Conservation (phyloP, 2,113 vertebrate species). For the Xiphophorus maculatus region DNA sequence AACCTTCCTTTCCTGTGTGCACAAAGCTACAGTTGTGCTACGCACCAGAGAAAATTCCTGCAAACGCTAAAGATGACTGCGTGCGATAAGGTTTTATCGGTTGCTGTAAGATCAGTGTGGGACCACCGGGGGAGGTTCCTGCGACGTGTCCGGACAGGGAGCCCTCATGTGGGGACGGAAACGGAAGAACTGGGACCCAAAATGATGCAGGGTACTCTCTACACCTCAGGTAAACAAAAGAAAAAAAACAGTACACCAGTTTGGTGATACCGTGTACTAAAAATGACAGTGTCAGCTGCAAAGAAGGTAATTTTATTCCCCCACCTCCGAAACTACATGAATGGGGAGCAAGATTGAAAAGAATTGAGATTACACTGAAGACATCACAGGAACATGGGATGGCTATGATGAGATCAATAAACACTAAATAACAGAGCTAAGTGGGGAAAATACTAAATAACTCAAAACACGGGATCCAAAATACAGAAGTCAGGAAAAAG, state of each 20-base stretch:
- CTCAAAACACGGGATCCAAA: background rate
- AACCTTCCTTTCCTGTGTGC: background rate
- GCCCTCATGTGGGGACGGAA: constrained; percentile 59
- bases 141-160: constrained; percentile 68
- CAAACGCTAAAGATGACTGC: constrained; percentile 62
- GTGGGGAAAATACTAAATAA: background rate
- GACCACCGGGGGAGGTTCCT: constrained; percentile 80
- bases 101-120: constrained; percentile 65
- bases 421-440: background rate
- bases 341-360: background rate
- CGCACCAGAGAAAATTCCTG: constrained; percentile 32
- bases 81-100: constrained; percentile 79
- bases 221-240: constrained; percentile 2
- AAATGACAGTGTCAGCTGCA: background rate
- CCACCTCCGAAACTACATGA: background rate
- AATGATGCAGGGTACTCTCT: constrained; percentile 22
- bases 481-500: background rate
- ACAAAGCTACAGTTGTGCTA: constrained; percentile 5
- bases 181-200: background rate
- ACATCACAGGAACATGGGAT: background rate
- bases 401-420: background rate
- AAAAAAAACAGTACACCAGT: background rate
- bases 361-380: background rate
- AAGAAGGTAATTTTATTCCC: background rate
- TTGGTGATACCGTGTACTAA: background rate